A percentile compares a stretch with the other conserved stretches of the same genome.
phyloP scores from a whole-genome alignment of 2,888 invertebrate genomes.

The Ennomos erosarius region DNA sequence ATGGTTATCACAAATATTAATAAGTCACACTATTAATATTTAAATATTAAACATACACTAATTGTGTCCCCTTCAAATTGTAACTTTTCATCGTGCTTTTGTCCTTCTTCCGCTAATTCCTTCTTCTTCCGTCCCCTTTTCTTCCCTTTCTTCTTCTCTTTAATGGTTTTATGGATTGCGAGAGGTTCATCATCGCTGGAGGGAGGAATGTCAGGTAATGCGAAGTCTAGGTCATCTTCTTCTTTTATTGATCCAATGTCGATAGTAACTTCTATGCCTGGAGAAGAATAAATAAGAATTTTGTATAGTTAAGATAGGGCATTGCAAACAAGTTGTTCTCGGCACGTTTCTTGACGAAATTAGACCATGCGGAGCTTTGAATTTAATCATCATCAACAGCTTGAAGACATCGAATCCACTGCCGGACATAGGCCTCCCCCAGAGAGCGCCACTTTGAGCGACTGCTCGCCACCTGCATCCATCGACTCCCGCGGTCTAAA shows the following conservation, averaged over 20 bases:
- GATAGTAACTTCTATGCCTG: conserved; percentile 26
- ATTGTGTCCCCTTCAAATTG: conserved; percentile 9
- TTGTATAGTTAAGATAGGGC: no score
- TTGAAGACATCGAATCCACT: no score
- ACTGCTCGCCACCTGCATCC: no score
- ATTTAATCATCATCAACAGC: no score
- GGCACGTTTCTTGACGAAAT: no score
- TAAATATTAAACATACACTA: conserved; percentile 1
- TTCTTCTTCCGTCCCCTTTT: conserved; percentile 46
- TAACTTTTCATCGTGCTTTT: conserved; percentile 11
- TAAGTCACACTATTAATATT: no score
- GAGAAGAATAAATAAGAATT: not conserved
- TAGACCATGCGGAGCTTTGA: no score
- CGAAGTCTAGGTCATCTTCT: conserved; percentile 47
- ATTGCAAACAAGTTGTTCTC: no score
- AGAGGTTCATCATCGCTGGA: conserved; percentile 65
- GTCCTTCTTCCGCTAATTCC: conserved; percentile 7
- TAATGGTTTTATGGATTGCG: conserved; percentile 57
- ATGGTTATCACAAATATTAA: no score
- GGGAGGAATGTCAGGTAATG: conserved; percentile 34
- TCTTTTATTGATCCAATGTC: conserved; percentile 54
- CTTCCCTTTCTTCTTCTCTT: conserved; percentile 53
- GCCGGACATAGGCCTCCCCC: no score
- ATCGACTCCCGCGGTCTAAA: no score
- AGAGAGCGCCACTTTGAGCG: no score